Base-by-base conservation (phyloP, 2,888 invertebrate genomes). In the Orthonevra nobilis region DNA sequence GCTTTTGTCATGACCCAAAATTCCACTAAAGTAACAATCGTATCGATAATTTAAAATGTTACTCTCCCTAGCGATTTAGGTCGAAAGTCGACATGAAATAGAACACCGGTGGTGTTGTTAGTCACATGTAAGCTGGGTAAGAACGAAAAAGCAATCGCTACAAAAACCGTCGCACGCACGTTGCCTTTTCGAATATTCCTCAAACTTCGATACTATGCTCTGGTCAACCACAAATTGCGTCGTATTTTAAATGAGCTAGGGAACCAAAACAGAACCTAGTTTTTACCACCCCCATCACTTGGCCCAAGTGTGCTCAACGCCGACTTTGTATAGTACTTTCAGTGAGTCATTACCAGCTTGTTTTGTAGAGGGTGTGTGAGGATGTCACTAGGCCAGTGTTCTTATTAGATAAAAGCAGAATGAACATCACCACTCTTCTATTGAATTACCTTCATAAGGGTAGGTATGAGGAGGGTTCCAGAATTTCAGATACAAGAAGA, bases 341-440 rank as follows among this genome's bases (percentile, higher is more conserved):
- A 61, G 61, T 77, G 72, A 77, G 72, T 77, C 77, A 77, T 72
- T 77, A 77, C 30, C 72, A 77, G 19, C 10, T 36, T 1, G 14
- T n/a, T n/a, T n/a, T 23, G 3, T 6, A 15, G 34, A 20, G 28
- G 30, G 50, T 58, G 17, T 58, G 19, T 60, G 50, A 52, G 44
- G 52, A 38, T 72, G 77, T 70, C 64, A 64, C 44, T 77, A 42
- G 58, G 63, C 42, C 63, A 77, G 30, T 66, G 23, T 44, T 64
- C 32, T 72, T 72, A 64, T 54, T 36, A 56, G 36, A 50, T 61
- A 69, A 38, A 14, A 17, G 19, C 19, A 63, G 20, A 6, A 32
- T 15, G 34, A 9, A 14, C 12, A 9, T 2, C 61, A 28, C 34
- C 14, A 40, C 28, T 30, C 40, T n/a, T n/a, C 20, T 42, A 73